These are phyloP conservation scores for Therioaphis trifolii DNA, from an alignment of 2,888 invertebrate genomes.

Conservation along the genomic window DNA sequence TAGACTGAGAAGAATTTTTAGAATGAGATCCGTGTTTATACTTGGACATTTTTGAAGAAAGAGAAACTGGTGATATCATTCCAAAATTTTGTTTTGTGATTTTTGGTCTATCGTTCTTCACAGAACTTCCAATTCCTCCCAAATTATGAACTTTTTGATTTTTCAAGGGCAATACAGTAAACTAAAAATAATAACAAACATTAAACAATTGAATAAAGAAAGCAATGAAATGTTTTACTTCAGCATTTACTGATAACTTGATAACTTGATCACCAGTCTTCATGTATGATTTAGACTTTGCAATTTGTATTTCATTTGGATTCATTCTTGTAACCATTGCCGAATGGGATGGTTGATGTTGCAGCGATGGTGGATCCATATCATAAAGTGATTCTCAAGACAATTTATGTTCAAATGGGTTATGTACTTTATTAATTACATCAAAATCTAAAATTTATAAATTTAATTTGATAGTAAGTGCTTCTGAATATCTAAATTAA, in stretches of 20 bases:
- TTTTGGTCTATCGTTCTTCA: constrained; percentile 58
- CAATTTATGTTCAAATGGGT: constrained; percentile 67
- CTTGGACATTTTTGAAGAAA: constrained; percentile 48
- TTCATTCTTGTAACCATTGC: constrained; percentile 65
- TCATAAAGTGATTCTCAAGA: constrained; percentile 68
- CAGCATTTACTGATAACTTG: constrained; percentile 86
- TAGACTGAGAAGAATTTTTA: constrained; percentile 86
- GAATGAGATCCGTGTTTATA: constrained; percentile 68
- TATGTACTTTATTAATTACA: constrained; percentile 76
- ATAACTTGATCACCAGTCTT: constrained; percentile 98
- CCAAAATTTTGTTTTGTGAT: constrained; percentile 62
- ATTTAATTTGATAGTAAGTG: background rate
- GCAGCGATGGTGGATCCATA: constrained; percentile 63
- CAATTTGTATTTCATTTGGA: constrained; percentile 66
- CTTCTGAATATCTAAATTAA: no score
- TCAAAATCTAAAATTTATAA: constrained; percentile 78
- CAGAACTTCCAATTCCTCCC: constrained; percentile 59
- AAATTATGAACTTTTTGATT: constrained; percentile 57
- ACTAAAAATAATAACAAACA: constrained; percentile 37
- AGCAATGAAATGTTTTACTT: constrained; percentile 70
- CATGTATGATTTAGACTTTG: constrained; percentile 92
- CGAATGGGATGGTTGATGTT: constrained; percentile 65
- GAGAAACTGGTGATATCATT: constrained; percentile 62
- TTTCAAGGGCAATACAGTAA: constrained; percentile 44
- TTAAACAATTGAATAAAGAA: background rate